Base-by-base conservation (phyloP, 2,113 vertebrate species). In the Daphoenositta chrysoptera region DNA sequence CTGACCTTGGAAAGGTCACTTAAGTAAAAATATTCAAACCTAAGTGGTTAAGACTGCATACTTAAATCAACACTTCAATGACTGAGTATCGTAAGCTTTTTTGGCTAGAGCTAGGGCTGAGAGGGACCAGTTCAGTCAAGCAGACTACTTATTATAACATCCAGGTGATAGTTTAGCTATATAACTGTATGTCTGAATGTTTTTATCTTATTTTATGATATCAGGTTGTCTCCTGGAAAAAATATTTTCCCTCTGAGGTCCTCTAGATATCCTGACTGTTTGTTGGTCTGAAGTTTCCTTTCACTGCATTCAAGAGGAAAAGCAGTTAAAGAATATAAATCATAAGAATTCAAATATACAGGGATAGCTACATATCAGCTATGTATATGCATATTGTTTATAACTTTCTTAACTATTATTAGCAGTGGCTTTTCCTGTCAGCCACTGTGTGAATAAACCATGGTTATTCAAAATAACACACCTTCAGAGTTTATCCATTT, bases 1-100 rank as follows among this genome's bases (percentile, higher is more conserved):
- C 26, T 83, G 78, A 87, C 90, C 57, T 90, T 96, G 75, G 57
- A 42, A 93, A 94, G 75, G 88, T 97, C 79, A 72, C 61, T 85
- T 72, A 79, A 82, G 66, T 85, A 76, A 94, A 95, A 94, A 82
- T 75, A 50, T 78, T 91, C 51, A 91, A 85, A 75, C 40, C 40
- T 22, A 50, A 54, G 65, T 64, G 40, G 75, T 94, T 90, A 69
- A 76, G 63, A 71, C 78, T 87, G 40, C 57, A 76, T 90, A 48
- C 60, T 87, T 91, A 60, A 93, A 82, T 87, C 65, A 63, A 51
- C 31, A 57, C 22, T 76, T 90, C 1, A 7, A 28, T 90, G 76
- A 21, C 45, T 28, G 24, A 63, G 19, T 70, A 42, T 72, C 68
- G 69, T 77, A 47, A 17, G 14, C 27, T 60, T 91, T 92, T 71